Conservation (phyloP, 2,797 vertebrate species). For the Gymnodraco acuticeps region DNA sequence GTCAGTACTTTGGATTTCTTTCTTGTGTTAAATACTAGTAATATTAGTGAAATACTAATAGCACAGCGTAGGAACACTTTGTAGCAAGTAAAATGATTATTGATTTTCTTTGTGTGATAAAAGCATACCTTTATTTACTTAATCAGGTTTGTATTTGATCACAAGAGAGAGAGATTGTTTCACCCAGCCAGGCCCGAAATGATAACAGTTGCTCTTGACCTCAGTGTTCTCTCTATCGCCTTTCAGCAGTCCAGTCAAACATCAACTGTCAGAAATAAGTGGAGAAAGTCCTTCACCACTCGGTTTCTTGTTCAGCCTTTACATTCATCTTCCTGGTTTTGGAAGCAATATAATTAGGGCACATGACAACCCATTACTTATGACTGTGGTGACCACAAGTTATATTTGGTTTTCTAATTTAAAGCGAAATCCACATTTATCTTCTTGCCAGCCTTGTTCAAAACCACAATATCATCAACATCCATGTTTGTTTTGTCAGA, state of each 20-base stretch:
- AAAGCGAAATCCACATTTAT: conserved; percentile 50
- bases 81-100: neutral
- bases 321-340: conserved; percentile 51
- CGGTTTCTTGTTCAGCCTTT: conserved; percentile 40
- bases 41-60: no score
- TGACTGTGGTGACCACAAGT: conserved; percentile 55
- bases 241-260: conserved; percentile 36
- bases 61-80: no score
- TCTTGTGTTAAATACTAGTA: no score
- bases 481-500: conserved; percentile 36
- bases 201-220: conserved; percentile 19
- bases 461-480: conserved; percentile 21
- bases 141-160: conserved; percentile 24
- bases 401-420: conserved; percentile 69
- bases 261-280: conserved; percentile 40
- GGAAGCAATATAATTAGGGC: conserved; percentile 67
- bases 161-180: conserved; percentile 28
- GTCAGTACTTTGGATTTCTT: no score
- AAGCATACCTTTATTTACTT: conserved; percentile 11
- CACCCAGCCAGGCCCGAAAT: conserved; percentile 23
- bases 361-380: conserved; percentile 61
- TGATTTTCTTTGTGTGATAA: conserved; percentile 26
- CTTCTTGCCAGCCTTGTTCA: conserved; percentile 26
- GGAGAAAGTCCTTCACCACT: conserved; percentile 31
- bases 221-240: conserved; percentile 36